These are phyloP conservation scores for Gonocerus acuteangulatus DNA, from an alignment of 2,888 invertebrate species.

Conservation along the genomic window DNA sequence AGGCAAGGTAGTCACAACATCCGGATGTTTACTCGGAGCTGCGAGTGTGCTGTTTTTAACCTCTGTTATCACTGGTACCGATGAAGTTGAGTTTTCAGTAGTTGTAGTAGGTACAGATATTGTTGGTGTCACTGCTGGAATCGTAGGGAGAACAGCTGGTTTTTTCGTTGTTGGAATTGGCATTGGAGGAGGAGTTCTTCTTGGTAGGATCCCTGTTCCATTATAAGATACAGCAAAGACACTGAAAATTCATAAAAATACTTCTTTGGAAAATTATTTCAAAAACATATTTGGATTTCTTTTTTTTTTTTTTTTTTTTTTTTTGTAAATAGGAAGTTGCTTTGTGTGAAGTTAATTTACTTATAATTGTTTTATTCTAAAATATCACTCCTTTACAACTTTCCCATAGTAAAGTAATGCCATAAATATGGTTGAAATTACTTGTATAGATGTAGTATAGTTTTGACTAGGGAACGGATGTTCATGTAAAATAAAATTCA, in stretches of 20 bases:
- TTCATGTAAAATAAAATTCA: too few relatives aligned
- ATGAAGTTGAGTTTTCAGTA: not conserved
- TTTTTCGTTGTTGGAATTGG: too few relatives aligned
- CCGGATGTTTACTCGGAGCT: not conserved
- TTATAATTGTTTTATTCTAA: too few relatives aligned
- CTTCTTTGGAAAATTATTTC: not conserved
- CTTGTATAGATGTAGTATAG: too few relatives aligned
- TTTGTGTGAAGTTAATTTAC: too few relatives aligned
- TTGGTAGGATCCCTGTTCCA: not conserved
- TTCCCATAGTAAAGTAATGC: too few relatives aligned
- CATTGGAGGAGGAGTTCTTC: not conserved
- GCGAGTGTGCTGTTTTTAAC: not conserved
- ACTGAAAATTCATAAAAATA: not conserved
- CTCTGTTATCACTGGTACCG: not conserved
- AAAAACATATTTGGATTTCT: too few relatives aligned
- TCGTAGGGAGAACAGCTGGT: not conserved
- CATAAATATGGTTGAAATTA: too few relatives aligned
- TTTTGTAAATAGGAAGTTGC: too few relatives aligned
- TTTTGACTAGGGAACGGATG: too few relatives aligned
- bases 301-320: too few relatives aligned
- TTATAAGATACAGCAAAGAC: not conserved
- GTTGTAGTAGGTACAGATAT: conserved; percentile 6
- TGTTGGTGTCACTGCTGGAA: not conserved
- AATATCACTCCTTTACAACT: too few relatives aligned
- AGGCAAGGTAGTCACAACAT: not conserved